Conservation (phyloP, 2,888 invertebrate species). For the Amblyteles armatorius region DNA sequence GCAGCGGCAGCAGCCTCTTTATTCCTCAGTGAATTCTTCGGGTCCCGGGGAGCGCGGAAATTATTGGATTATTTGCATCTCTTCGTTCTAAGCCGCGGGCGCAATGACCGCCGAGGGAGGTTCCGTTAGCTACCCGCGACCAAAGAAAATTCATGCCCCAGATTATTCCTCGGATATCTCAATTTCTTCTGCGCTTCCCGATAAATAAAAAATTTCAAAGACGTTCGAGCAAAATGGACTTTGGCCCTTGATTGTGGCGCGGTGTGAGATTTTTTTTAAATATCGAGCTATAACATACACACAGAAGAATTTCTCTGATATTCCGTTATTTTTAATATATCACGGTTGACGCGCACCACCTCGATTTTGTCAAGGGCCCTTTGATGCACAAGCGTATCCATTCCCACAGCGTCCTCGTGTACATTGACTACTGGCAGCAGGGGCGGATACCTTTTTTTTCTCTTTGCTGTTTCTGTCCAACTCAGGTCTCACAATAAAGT, state of each 20-base stretch:
- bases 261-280: not conserved
- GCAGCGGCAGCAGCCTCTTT: not conserved
- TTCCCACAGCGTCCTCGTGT: not conserved
- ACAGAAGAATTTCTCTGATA: conserved; percentile 36
- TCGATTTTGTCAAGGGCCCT: conserved; percentile 12
- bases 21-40: conserved; percentile 30
- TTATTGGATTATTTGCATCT: conserved; percentile 56
- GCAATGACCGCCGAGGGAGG: conserved; percentile 1
- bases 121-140: not conserved
- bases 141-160: not conserved
- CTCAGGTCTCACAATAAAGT: conserved; percentile 5
- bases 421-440: not conserved
- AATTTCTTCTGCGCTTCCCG: not conserved
- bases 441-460: not conserved
- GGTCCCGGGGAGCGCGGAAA: conserved; percentile 24
- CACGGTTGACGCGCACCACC: not conserved
- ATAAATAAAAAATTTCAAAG: not conserved
- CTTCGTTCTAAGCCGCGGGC: conserved; percentile 3
- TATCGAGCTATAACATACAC: conserved; percentile 1
- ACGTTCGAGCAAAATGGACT: conserved; percentile 12
- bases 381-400: conserved; percentile 34
- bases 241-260: not conserved
- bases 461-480: not conserved
- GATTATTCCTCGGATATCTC: not conserved
- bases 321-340: not conserved